Conservation (phyloP, 2,888 invertebrate species). For the Coleophora deauratella region DNA sequence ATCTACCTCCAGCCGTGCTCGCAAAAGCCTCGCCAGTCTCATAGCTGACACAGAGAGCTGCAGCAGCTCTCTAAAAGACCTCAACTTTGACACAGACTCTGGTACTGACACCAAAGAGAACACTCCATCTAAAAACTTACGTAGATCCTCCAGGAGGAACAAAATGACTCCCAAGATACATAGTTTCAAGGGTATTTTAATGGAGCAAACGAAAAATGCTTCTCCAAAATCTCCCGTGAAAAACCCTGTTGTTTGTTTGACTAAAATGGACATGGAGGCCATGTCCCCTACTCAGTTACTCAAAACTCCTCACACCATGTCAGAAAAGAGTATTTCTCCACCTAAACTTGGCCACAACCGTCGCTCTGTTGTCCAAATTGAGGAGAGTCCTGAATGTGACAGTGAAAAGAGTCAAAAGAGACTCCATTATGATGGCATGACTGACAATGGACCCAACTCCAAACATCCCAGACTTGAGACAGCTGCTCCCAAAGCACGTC, state of each 20-base stretch:
- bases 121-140: constrained; percentile 46
- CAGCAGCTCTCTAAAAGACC: constrained; percentile 65
- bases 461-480: constrained; percentile 52
- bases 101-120: constrained; percentile 64
- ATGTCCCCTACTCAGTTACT: constrained; percentile 55
- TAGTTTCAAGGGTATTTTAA: constrained; percentile 55
- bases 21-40: constrained; percentile 59
- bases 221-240: constrained; percentile 45
- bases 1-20: constrained; percentile 58
- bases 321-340: constrained; percentile 48
- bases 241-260: constrained; percentile 42
- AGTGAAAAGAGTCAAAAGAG: constrained; percentile 57
- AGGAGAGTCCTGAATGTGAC: constrained; percentile 56
- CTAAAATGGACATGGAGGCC: constrained; percentile 49
- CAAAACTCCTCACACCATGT: constrained; percentile 58
- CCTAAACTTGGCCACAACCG: constrained; percentile 54
- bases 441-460: constrained; percentile 41
- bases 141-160: constrained; percentile 36
- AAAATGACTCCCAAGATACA: constrained; percentile 50
- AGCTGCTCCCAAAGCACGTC: constrained; percentile 53
- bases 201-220: constrained; percentile 52
- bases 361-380: constrained; percentile 43
- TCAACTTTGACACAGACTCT: constrained; percentile 64
- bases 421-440: constrained; percentile 45
- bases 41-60: constrained; percentile 68